Conservation (phyloP, 2,113 vertebrate species). For the Octodon degus region DNA sequence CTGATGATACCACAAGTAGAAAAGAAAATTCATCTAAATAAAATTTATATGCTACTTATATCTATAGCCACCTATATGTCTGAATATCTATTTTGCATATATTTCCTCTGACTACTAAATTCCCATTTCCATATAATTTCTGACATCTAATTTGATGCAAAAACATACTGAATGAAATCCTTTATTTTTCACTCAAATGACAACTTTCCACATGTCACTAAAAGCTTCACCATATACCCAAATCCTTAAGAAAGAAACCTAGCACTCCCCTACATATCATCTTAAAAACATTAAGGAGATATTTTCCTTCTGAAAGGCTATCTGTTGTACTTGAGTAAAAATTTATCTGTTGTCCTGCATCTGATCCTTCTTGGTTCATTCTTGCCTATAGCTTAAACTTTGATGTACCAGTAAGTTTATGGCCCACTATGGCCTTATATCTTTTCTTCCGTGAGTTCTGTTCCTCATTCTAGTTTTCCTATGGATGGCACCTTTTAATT, state of each 20-base stretch:
- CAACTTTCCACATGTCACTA: neutral
- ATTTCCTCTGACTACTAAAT: neutral
- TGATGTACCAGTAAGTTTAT: neutral
- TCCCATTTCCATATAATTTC: neutral
- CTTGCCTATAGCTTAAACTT: neutral
- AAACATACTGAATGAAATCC: neutral
- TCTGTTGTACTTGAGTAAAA: neutral
- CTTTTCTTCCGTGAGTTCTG: neutral
- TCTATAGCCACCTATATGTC: neutral
- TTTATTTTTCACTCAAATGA: slow-evolving; percentile 6
- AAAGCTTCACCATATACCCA: neutral
- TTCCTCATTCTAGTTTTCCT: neutral
- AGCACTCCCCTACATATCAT: neutral
- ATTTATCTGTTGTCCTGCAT: neutral
- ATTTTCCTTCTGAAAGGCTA: neutral
- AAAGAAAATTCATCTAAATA: neutral
- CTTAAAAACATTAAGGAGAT: neutral
- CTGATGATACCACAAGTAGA: neutral
- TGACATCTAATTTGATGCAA: slow-evolving; percentile 9
- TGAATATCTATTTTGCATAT: neutral
- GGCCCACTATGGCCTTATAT: neutral
- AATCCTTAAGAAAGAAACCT: neutral
- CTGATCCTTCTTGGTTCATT: neutral
- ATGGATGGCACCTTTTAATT: neutral
- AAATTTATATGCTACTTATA: neutral